Conservation (phyloP, 2,888 invertebrate species). For the Podotricha telesiphe region DNA sequence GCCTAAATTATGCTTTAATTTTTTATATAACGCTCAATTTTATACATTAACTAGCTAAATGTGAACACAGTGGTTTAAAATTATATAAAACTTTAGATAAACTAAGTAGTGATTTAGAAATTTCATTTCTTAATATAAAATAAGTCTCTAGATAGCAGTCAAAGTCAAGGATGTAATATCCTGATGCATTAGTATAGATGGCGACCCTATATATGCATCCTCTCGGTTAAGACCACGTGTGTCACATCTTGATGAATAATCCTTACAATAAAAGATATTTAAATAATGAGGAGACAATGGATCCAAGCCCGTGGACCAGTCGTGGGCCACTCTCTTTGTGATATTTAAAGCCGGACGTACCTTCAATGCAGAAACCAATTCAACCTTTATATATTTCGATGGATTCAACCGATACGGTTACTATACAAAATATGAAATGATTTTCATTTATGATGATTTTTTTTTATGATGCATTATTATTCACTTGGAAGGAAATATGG, state of each 20-base stretch:
- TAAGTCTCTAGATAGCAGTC: not conserved
- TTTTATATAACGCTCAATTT: no score
- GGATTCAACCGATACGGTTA: constrained; percentile 23
- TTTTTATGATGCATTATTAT: constrained; percentile 22
- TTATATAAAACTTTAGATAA: not conserved
- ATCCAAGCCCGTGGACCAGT: constrained; percentile 26
- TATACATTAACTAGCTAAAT: no score
- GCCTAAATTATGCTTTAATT: no score
- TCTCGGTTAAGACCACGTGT: constrained; percentile 34
- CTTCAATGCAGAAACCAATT: constrained; percentile 27
- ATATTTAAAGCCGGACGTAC: constrained; percentile 29
- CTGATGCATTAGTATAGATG: not conserved
- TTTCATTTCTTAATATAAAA: no score
- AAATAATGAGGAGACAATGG: constrained; percentile 38
- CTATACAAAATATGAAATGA: constrained; percentile 30
- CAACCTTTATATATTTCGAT: constrained; percentile 27
- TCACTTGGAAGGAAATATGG: constrained; percentile 18
- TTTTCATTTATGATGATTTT: constrained; percentile 1
- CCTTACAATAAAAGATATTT: constrained; percentile 34
- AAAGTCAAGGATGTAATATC: not conserved
- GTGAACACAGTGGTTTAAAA: not conserved
- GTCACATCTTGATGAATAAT: constrained; percentile 35
- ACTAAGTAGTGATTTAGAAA: not conserved
- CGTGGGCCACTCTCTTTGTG: constrained; percentile 28
- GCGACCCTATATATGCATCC: constrained; percentile 16